These are phyloP conservation scores for Oryctolagus cuniculus DNA, from an alignment of 2,113 vertebrate species.

Conservation along the genomic window mOryCun1.1 NC_091451.1:44366501-44367000, in stretches of 20 bases:
- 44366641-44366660: not conserved
- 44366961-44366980: not conserved
- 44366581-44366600: not conserved
- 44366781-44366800: no score
- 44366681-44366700: not conserved
- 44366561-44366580: rapidly evolving
- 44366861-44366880: rapidly evolving
- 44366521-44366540: no score
- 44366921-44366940: rapidly evolving
- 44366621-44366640: not conserved
- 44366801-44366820: not conserved
- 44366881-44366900: no score
- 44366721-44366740: not conserved
- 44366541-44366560: not conserved
- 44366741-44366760: no score
- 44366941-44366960: not conserved
- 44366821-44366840: rapidly evolving
- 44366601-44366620: not conserved
- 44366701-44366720: rapidly evolving
- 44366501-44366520: not conserved
- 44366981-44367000: no score
- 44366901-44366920: not conserved
- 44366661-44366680: rapidly evolving
- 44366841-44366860: not conserved
- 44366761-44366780: no score